These are phyloP conservation scores for Palythoa grandis DNA, from an alignment of 92 coral and sea anemone species.

Conservation along the genomic window DNA sequence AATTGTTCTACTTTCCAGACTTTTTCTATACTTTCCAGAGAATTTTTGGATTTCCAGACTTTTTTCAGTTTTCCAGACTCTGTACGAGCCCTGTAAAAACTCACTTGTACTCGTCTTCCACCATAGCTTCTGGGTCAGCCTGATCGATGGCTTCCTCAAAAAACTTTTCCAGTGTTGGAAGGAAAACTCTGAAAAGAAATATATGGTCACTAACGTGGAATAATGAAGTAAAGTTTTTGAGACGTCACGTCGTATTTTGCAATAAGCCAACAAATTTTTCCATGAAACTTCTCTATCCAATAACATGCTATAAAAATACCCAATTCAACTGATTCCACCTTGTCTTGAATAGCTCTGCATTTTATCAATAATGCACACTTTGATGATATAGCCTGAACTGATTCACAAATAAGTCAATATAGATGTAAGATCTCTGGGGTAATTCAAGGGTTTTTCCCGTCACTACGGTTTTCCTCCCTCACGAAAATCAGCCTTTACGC, in stretches of 20 bases:
- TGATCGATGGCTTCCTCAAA: slow-evolving; percentile 96
- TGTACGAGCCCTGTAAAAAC: neutral
- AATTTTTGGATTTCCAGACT: neutral
- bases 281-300: neutral
- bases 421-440: no score
- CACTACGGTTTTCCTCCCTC: no score
- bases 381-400: no score
- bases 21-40: neutral
- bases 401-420: no score
- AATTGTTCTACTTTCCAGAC: no score
- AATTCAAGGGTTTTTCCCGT: no score
- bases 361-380: no score
- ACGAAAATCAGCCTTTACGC: no score
- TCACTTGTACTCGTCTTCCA: slow-evolving; percentile 96
- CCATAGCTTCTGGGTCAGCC: slow-evolving; percentile 95
- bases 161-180: slow-evolving; percentile 88
- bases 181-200: slow-evolving; percentile 69
- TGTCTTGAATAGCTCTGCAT: no score
- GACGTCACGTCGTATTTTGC: no score
- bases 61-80: neutral
- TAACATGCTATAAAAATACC: no score
- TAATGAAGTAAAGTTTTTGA: neutral
- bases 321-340: neutral
- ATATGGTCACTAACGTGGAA: neutral
- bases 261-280: neutral